phyloP scores from a whole-genome alignment of 2,888 invertebrate genomes.

The Bombylius discolor region DNA sequence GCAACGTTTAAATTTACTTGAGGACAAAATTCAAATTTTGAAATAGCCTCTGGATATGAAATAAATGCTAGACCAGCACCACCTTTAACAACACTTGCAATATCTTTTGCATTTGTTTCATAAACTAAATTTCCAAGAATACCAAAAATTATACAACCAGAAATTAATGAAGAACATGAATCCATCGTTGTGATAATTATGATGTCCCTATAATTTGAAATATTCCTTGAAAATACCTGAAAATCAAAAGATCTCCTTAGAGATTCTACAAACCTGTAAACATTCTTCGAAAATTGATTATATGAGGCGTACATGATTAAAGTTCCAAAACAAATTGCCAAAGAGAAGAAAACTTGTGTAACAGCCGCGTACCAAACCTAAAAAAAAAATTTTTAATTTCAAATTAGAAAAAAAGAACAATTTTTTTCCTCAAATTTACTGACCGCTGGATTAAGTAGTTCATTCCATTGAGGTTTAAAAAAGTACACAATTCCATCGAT shows the following conservation, averaged over 20 bases:
- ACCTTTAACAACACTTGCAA: conserved; percentile 50
- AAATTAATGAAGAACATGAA: conserved; percentile 66
- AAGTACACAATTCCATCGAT: conserved; percentile 48
- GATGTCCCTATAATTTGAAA: conserved; percentile 47
- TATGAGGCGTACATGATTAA: conserved; percentile 49
- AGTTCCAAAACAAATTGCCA: conserved; percentile 49
- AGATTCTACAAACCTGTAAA: conserved; percentile 37
- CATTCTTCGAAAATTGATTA: conserved; percentile 45
- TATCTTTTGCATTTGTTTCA: conserved; percentile 44
- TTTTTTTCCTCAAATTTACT: not conserved
- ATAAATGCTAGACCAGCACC: conserved; percentile 74
- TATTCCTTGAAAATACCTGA: not conserved
- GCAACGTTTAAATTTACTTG: conserved; percentile 29
- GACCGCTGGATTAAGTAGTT: conserved; percentile 29
- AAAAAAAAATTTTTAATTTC: conserved; percentile 4
- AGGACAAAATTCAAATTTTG: conserved; percentile 40
- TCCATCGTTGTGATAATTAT: conserved; percentile 71
- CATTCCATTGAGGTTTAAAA: conserved; percentile 49
- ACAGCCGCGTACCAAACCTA: conserved; percentile 52
- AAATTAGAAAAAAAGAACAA: not conserved
- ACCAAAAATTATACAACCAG: conserved; percentile 73
- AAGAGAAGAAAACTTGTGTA: conserved; percentile 49
- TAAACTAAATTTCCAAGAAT: conserved; percentile 69
- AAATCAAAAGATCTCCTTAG: not conserved
- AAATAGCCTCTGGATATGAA: conserved; percentile 49